These are phyloP conservation scores for Onychostoma macrolepis DNA, from an alignment of 2,113 vertebrate genomes.

Conservation along the genomic window DNA sequence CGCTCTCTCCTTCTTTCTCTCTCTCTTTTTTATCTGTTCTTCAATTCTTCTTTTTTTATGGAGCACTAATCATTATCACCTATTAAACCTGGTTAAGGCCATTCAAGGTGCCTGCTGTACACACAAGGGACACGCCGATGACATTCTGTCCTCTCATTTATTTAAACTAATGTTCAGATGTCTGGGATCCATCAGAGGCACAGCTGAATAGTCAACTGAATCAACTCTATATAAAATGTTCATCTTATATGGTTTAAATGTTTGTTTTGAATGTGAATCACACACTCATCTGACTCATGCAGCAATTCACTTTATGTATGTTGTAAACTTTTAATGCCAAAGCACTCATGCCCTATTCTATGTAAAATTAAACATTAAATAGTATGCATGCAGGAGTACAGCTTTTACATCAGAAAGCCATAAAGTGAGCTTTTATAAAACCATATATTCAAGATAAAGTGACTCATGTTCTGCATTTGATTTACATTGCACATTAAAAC, in stretches of 20 bases:
- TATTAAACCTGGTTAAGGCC: constrained; percentile 79
- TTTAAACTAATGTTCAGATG: constrained; percentile 60
- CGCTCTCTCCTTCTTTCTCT: constrained; percentile 34
- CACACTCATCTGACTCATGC: constrained; percentile 12
- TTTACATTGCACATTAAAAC: constrained; percentile 51
- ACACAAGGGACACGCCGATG: constrained; percentile 62
- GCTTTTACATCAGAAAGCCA: constrained; percentile 48
- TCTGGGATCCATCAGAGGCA: neutral
- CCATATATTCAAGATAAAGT: neutral
- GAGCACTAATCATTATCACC: constrained; percentile 79
- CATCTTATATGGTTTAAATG: neutral
- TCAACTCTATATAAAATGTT: neutral
- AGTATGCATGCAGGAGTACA: constrained; percentile 13
- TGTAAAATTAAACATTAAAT: constrained; percentile 51
- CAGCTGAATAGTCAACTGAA: constrained; percentile 6
- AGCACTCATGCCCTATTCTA: constrained; percentile 44
- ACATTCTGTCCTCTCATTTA: constrained; percentile 39
- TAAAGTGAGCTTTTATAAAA: constrained; percentile 4
- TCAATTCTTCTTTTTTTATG: constrained; percentile 69
- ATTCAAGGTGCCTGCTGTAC: constrained; percentile 75
- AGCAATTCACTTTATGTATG: constrained; percentile 34
- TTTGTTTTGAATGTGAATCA: neutral
- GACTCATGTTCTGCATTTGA: constrained; percentile 40
- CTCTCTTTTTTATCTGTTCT: constrained; percentile 16
- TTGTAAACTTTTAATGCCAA: constrained; percentile 37